Base-by-base conservation (phyloP, 2,888 invertebrate species). In the Cosmia trapezina region DNA sequence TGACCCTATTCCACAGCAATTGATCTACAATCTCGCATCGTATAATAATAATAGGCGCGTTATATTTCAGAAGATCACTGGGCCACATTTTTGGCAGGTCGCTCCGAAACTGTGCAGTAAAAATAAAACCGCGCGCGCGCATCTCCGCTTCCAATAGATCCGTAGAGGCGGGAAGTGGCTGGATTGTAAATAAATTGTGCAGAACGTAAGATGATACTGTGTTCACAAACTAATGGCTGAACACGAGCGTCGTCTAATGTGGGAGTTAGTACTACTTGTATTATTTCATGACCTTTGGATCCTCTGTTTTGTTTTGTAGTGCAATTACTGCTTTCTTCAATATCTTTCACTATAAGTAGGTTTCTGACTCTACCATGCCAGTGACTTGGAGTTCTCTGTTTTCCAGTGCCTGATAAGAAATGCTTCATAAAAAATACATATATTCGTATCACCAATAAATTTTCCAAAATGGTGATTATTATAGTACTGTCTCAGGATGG, bases 51-150 rank as follows among this genome's bases (percentile, higher is more conserved):
- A 87, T 86, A 80, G 83, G 68, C 78, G 77, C 80, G 69, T 80
- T 83, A 78, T 84, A 84, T 78, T 85, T 71, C 67, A 91, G 92
- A 93, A 95, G 95, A 93, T 93, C 93, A 95, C 89, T 94, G 91
- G 94, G 93, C 83, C 93, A 91, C 90, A 94, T 94, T 89, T 89
- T 95, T 95, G 95, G 95, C 95, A 95, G 94, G 94, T 91, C 94
- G 90, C 87, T 88, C 87, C 73, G 79, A 81, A 83, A 83, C 83
- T 74, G 82, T 78, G 83, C 86, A 83, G 76, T 86, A 86, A 86
- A 88, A 89, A 89, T 87, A 87, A 88, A 82, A 75, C 75, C 78
- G 78, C 78, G 73, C 76, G n/a, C 70, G 85, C 81, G 83, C 84
- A 74, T 82, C 71, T 73, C 80, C 76, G 73, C 76, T 81, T 85